Percentiles rank a stretch among this genome's conserved stretches.
Evolutionary conservation across 2,888 invertebrate genomes (phyloP).

Genomic region (Eumacrocentrus americanus): DNA sequence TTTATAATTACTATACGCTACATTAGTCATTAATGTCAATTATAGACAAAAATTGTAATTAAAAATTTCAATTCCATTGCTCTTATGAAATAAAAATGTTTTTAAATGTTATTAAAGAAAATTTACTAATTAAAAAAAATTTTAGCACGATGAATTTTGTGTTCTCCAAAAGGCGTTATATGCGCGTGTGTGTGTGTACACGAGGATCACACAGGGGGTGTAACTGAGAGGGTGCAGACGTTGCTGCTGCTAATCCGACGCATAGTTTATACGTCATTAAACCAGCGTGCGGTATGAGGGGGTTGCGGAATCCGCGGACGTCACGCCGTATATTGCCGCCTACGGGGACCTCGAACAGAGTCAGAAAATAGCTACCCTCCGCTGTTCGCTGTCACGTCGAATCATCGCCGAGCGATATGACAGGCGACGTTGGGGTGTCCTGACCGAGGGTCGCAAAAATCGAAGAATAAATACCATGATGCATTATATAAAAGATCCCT

Average conservation of each 20-base stretch:
- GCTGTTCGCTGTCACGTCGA: conserved; percentile 57
- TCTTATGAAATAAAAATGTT: too few relatives aligned
- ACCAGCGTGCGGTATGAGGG: conserved; percentile 38
- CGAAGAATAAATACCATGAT: conserved; percentile 56
- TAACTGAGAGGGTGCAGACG: conserved; percentile 23
- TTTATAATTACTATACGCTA: too few relatives aligned
- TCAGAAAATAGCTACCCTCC: conserved; percentile 30
- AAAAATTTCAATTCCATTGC: too few relatives aligned
- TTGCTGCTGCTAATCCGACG: conserved; percentile 57
- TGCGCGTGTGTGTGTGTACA: background rate
- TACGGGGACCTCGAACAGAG: conserved; percentile 34
- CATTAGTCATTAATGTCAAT: too few relatives aligned
- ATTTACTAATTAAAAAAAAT: too few relatives aligned
- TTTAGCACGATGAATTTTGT: too few relatives aligned
- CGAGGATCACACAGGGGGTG: background rate
- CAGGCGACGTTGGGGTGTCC: conserved; percentile 36
- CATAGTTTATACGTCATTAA: conserved; percentile 63
- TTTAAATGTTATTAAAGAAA: too few relatives aligned
- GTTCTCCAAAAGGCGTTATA: too few relatives aligned
- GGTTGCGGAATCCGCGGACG: conserved; percentile 58
- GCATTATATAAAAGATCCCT: background rate
- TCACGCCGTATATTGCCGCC: conserved; percentile 56
- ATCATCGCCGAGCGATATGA: conserved; percentile 59
- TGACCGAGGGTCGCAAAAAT: conserved; percentile 45
- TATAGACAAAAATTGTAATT: too few relatives aligned